A percentile compares a stretch with the other conserved stretches of the same genome.
These are phyloP conservation scores for Rhyacichthys aspro DNA, from an alignment of 2,797 vertebrate genomes.

Conservation along the genomic window DNA sequence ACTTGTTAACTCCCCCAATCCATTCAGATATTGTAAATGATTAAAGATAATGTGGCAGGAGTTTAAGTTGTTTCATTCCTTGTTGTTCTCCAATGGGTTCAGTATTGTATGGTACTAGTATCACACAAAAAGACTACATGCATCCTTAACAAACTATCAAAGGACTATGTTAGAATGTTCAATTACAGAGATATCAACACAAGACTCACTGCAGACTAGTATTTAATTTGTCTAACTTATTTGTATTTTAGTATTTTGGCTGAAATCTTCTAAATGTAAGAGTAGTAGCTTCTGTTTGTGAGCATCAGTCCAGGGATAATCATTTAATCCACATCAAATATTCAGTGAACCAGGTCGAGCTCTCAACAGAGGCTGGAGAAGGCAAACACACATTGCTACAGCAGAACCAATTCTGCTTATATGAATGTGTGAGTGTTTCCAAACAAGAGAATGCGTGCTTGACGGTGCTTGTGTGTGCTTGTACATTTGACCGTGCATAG, in stretches of 20 bases:
- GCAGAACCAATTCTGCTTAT: slow-evolving; percentile 74
- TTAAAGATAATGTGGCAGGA: too few species aligned
- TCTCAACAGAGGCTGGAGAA: slow-evolving; percentile 46
- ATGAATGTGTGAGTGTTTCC: slow-evolving; percentile 41
- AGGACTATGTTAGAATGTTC: too few species aligned
- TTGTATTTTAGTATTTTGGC: slow-evolving; percentile 5
- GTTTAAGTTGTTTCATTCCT: too few species aligned
- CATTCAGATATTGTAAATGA: too few species aligned
- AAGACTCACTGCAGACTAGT: too few species aligned
- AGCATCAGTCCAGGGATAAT: slow-evolving; percentile 53
- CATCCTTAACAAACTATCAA: too few species aligned
- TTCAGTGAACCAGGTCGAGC: slow-evolving; percentile 55
- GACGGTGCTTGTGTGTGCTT: slow-evolving; percentile 11
- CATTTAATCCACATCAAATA: slow-evolving; percentile 66
- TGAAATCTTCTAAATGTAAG: slow-evolving; percentile 34
- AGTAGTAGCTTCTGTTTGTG: slow-evolving; percentile 19
- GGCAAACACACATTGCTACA: slow-evolving; percentile 34
- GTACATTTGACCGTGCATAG: slow-evolving; percentile 49
- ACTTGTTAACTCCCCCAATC: too few species aligned
- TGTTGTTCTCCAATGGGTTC: too few species aligned
- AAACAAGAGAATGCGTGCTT: slow-evolving; percentile 6
- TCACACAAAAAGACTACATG: too few species aligned
- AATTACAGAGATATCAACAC: too few species aligned
- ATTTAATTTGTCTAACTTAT: too few species aligned
- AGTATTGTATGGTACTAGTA: too few species aligned